Conservation (phyloP, 1,140 invertebrate species). For the Batillaria attramentaria region DNA sequence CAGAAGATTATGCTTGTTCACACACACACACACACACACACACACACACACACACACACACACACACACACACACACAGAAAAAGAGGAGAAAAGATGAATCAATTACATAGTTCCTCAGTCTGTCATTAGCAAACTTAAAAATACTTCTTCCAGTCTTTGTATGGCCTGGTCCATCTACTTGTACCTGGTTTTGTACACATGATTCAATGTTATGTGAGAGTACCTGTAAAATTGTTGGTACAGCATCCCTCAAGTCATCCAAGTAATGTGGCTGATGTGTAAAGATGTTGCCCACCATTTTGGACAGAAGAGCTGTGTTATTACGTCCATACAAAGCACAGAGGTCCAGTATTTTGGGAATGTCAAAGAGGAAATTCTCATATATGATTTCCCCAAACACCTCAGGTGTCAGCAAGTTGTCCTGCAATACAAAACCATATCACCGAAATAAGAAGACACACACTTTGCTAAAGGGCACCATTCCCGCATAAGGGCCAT, state of each 20-base stretch:
- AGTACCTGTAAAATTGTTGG: conserved; percentile 68
- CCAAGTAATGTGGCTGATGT: conserved; percentile 80
- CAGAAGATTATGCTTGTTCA: no score
- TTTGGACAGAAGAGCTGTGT: conserved; percentile 76
- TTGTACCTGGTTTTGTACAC: no score
- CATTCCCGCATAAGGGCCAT: no score
- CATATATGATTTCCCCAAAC: conserved; percentile 82
- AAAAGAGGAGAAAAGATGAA: neutral
- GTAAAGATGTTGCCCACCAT: conserved; percentile 80
- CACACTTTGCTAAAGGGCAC: neutral
- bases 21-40: neutral
- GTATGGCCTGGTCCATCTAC: no score
- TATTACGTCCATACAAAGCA: conserved; percentile 80
- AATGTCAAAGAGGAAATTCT: conserved; percentile 86
- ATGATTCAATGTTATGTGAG: no score
- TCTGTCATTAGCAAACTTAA: no score
- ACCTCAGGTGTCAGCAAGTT: conserved; percentile 79
- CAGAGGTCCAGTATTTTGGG: conserved; percentile 86
- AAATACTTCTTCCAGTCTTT: no score
- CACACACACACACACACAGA: neutral
- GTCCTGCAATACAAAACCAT: conserved; percentile 68
- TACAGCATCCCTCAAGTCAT: conserved; percentile 78
- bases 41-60: neutral
- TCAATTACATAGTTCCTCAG: neutral
- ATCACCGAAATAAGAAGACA: neutral